Evolutionary conservation across 2,888 invertebrate species (phyloP).

Genomic region (Monopis laevigella): DNA sequence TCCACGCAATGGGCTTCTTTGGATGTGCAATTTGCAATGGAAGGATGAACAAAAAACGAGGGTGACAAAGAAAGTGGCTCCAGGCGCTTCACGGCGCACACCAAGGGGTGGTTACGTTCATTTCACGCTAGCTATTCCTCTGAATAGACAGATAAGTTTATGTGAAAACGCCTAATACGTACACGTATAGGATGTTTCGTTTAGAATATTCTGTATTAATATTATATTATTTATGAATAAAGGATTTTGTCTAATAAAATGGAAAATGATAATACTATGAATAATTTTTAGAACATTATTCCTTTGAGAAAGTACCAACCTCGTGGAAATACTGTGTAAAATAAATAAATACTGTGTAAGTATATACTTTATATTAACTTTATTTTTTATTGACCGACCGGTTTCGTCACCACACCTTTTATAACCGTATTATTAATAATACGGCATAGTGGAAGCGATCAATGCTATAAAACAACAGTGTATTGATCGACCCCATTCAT

Average conservation of each 20-base stretch:
- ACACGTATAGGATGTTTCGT: slow-evolving; percentile 1
- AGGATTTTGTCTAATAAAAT: not conserved
- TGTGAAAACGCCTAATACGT: slow-evolving; percentile 32
- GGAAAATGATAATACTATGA: not conserved
- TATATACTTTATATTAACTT: too few species aligned
- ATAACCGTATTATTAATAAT: too few species aligned
- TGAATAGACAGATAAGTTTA: slow-evolving; percentile 34
- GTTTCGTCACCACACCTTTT: too few species aligned
- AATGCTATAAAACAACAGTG: too few species aligned
- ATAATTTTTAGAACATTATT: too few species aligned
- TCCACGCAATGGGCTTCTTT: slow-evolving; percentile 19
- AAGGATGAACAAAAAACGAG: slow-evolving; percentile 34
- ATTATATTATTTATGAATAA: not conserved
- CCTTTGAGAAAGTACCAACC: too few species aligned
- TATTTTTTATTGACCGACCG: too few species aligned
- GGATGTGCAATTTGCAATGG: slow-evolving; percentile 30
- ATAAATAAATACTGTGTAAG: too few species aligned
- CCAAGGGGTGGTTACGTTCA: slow-evolving; percentile 25
- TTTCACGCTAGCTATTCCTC: slow-evolving; percentile 32
- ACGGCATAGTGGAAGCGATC: too few species aligned
- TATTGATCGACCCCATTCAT: too few species aligned
- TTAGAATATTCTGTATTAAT: not conserved
- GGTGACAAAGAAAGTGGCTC: slow-evolving; percentile 30
- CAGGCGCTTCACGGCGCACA: slow-evolving; percentile 21
- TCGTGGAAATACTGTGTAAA: too few species aligned